phyloP scores from a whole-genome alignment of 2,888 invertebrate species.

The Prosopocoilus inquinatus region DNA sequence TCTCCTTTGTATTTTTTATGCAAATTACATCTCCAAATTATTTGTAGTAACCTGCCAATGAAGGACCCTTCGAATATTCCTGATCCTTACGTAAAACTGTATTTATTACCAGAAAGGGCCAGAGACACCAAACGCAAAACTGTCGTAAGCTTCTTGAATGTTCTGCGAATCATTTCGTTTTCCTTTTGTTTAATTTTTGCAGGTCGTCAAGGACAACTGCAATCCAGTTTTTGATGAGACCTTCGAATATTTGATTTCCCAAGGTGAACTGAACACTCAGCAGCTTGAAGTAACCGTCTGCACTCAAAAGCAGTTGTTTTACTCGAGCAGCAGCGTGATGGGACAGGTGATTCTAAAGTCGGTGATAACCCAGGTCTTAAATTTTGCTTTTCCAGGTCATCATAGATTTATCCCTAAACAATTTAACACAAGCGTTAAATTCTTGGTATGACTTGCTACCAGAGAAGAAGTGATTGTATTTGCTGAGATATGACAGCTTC shows the following conservation, averaged over 20 bases:
- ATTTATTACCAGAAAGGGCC: conserved; percentile 78
- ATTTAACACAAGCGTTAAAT: conserved; percentile 66
- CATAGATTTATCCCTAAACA: conserved; percentile 64
- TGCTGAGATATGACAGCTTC: too few species aligned
- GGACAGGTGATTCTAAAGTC: conserved; percentile 58
- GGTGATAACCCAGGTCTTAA: background rate
- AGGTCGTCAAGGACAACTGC: conserved; percentile 82
- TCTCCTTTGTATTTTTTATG: conserved; percentile 27
- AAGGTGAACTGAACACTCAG: conserved; percentile 73
- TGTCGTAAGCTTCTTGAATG: conserved; percentile 53
- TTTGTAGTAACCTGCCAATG: conserved; percentile 70
- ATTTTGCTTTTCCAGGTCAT: conserved; percentile 56
- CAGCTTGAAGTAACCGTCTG: conserved; percentile 84
- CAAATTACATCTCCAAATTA: conserved; percentile 2
- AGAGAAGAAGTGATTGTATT: conserved; percentile 42
- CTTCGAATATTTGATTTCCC: conserved; percentile 84
- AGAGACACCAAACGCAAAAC: conserved; percentile 89
- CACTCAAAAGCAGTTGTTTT: conserved; percentile 81
- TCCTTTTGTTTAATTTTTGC: conserved; percentile 19
- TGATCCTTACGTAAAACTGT: conserved; percentile 87
- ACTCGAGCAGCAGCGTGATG: conserved; percentile 77
- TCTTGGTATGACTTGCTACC: conserved; percentile 73
- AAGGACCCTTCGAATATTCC: conserved; percentile 82
- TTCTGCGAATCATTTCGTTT: background rate
- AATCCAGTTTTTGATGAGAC: conserved; percentile 89